phyloP scores from a whole-genome alignment of 2,888 invertebrate genomes.

The Subacronicta megacephala region DNA sequence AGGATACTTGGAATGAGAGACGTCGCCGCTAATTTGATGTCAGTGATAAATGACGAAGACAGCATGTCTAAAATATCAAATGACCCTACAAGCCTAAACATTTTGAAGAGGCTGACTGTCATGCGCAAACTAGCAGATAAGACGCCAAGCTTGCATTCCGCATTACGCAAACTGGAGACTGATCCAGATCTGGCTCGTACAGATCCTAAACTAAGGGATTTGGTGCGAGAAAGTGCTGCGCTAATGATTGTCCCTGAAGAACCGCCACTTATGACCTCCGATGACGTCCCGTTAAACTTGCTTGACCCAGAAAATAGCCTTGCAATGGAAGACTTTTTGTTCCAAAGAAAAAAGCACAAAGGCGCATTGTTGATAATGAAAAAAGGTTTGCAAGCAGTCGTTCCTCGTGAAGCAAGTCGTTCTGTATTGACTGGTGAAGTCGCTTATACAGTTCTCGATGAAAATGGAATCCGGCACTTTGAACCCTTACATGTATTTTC shows the following conservation, averaged over 20 bases:
- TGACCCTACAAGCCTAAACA: conserved; percentile 90
- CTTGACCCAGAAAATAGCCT: conserved; percentile 92
- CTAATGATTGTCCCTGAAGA: conserved; percentile 92
- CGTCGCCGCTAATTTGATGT: conserved; percentile 89
- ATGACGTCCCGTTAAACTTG: conserved; percentile 92
- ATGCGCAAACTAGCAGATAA: conserved; percentile 93
- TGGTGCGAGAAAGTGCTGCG: conserved; percentile 93
- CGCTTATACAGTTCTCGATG: conserved; percentile 93
- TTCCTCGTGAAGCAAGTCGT: conserved; percentile 93
- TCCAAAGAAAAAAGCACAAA: conserved; percentile 88
- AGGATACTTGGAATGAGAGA: conserved; percentile 92
- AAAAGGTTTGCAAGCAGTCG: conserved; percentile 93
- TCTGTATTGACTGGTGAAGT: conserved; percentile 93
- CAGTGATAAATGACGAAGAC: conserved; percentile 87
- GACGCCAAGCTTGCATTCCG: conserved; percentile 90
- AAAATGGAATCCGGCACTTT: conserved; percentile 93
- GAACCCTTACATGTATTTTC: conserved; percentile 94
- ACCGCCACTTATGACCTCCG: conserved; percentile 90
- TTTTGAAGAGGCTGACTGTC: conserved; percentile 92
- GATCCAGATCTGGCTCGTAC: conserved; percentile 92
- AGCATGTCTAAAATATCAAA: conserved; percentile 88
- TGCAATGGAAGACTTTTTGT: conserved; percentile 93
- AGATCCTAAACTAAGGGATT: conserved; percentile 92
- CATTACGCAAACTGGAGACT: conserved; percentile 90
- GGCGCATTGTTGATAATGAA: conserved; percentile 93